Base-by-base conservation (phyloP, 2,888 invertebrate species). In the Drosophila nr. medialis region DNA sequence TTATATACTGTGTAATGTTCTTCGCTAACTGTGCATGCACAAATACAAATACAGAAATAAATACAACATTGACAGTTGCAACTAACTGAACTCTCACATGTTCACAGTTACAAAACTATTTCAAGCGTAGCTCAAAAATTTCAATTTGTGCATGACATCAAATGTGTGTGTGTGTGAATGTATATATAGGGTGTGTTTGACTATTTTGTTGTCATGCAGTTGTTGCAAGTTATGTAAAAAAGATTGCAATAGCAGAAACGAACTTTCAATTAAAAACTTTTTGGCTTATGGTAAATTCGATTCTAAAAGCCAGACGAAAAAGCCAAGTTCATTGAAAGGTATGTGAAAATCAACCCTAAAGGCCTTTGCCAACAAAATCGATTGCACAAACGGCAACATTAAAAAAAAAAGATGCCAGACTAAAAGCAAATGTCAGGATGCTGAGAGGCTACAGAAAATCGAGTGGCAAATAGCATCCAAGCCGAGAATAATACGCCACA, bases 51-150 rank as follows among this genome's bases (percentile, higher is more conserved):
- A 54, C 58, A 58, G 18, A 71, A 79, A 73, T 81, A 79, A 73
- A 80, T 75, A 73, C 61, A 77, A 75, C 71, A 86, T 69, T 77
- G 66, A 62, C 66, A 69, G 61, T 40, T 54, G 59, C 38, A 69
- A 69, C 80, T 53, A 68, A 64, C 75, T 67, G 55, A 74, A 66
- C 42, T 64, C 29, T n/a, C 54, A 69, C 56, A 70, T 63, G 68
- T 73, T 72, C 75, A 66, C 49, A 70, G 87, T 80, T 77, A 74
- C 66, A 61, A 86, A 89, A 85, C 72, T 85, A 89, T 86, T 77
- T 77, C 73, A 73, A 77, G 77, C 85, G 75, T 71, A 71, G 73
- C 73, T 75, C 67, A 58, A 77, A 86, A 86, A 89, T 89, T 85
- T 89, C 87, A 89, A 85, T 86, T 80, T 80, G 70, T 80, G 62